Base-by-base conservation (phyloP, 2,888 invertebrate species). In the Phortica okadai region DNA sequence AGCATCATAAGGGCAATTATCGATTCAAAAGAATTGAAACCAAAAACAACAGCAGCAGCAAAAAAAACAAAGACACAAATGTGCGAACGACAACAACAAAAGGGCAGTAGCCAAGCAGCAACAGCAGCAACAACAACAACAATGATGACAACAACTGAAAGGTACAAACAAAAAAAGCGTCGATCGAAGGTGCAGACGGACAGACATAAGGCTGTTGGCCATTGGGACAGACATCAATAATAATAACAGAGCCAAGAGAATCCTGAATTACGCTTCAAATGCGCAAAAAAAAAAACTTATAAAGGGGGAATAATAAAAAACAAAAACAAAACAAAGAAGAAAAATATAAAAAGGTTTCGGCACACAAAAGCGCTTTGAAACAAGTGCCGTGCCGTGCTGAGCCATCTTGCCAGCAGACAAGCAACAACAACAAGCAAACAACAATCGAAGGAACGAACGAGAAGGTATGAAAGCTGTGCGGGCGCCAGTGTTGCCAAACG, bases 261-360 rank as follows among this genome's bases (percentile, higher is more conserved):
- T 88, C 88, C 87, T 88, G 87, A 87, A 87, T 87, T 87, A 87
- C 87, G 88, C 87, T 82, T 82, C 84, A 82, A 81, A 79, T 76
- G 72, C 33, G 33, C 33, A 33, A 33, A 33, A 33, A 33, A 33
- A 33, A 33, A 33, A 33, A 33, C 4, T 21, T 21, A 21, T 33
- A 50, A 66, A 59, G 64, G 11, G 59, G n/a, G 16, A 70, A 77
- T 54, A 75, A 69, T 56, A 25, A 8, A 62, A 44, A 67, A 70
- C n/a, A 64, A 74, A 54, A 72, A 45, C 11, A 73, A 62, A 7
- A 66, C 59, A 67, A 69, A 77, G 64, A 58, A 76, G 11, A 59
- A 72, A 75, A 66, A 73, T 59, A 64, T n/a, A 70, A 50, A 73
- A 73, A 73, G 50, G 67, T n/a, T 11, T 21, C 10, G 44, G 21